phyloP scores from a whole-genome alignment of 2,888 invertebrate genomes.

The Alviniconcha strummeri region DNA sequence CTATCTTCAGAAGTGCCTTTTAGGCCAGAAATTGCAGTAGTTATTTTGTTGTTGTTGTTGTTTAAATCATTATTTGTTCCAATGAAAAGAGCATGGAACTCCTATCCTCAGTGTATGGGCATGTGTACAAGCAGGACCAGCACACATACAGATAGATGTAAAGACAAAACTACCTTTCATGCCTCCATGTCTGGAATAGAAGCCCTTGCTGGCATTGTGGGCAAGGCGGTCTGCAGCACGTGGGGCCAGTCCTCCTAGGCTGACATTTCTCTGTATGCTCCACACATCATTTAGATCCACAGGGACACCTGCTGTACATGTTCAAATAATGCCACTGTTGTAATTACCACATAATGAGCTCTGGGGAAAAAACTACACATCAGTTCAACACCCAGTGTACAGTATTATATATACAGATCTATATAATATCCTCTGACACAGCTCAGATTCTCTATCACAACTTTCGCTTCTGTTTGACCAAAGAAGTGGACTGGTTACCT shows the following conservation, averaged over 20 bases:
- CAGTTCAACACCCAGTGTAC: too few species aligned
- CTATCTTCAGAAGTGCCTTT: too few species aligned
- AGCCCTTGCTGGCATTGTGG: slow-evolving; percentile 55
- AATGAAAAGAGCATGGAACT: too few species aligned
- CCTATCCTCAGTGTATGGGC: too few species aligned
- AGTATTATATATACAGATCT: too few species aligned
- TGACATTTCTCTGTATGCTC: slow-evolving; percentile 65
- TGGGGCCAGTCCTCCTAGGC: slow-evolving; percentile 41
- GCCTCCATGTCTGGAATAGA: slow-evolving; percentile 63
- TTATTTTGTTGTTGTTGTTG: not conserved
- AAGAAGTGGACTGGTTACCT: too few species aligned
- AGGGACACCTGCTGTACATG: not conserved
- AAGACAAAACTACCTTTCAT: slow-evolving; percentile 43
- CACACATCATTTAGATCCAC: slow-evolving; percentile 61
- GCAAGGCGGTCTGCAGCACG: slow-evolving; percentile 46
- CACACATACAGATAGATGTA: not conserved
- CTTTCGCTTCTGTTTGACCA: not conserved
- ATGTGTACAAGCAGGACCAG: not conserved
- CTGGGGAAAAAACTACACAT: not conserved
- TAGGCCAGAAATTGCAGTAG: too few species aligned
- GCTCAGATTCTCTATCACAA: not conserved
- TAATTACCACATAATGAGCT: not conserved
- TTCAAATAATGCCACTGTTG: not conserved
- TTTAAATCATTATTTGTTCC: not conserved
- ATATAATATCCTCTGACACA: not conserved